Percentiles rank a stretch among this genome's conserved stretches.
These are phyloP conservation scores for Nothura maculosa DNA, from an alignment of 2,797 vertebrate genomes.

Conservation along the genomic window DNA sequence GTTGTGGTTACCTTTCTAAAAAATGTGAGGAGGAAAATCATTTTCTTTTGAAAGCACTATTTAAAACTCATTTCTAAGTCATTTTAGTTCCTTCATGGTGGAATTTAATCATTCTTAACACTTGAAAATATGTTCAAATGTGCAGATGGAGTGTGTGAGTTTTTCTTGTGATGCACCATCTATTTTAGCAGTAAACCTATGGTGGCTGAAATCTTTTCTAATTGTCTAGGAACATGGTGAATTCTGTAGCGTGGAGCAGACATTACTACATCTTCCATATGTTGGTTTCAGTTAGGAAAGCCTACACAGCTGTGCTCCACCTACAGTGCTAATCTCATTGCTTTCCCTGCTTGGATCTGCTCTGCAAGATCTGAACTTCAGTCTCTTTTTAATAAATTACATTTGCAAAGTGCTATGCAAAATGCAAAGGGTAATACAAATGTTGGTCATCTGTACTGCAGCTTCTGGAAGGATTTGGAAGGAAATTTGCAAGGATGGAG, in stretches of 20 bases:
- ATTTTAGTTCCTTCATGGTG: neutral
- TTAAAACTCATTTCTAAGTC: neutral
- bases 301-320: neutral
- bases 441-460: conserved; percentile 10
- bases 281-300: conserved; percentile 15
- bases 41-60: neutral
- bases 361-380: conserved; percentile 20
- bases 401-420: conserved; percentile 3
- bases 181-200: neutral
- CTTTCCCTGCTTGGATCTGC: neutral
- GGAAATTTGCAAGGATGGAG: neutral
- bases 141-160: neutral
- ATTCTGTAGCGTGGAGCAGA: conserved; percentile 8
- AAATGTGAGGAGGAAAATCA: neutral
- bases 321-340: neutral
- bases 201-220: neutral
- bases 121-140: neutral
- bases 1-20: neutral
- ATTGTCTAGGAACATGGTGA: conserved; percentile 29
- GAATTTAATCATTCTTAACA: neutral
- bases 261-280: conserved; percentile 44
- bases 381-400: conserved; percentile 14
- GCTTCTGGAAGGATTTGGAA: neutral
- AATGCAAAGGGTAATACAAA: conserved; percentile 39
- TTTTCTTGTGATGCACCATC: neutral